Evolutionary conservation across 1,140 invertebrate genomes (phyloP), one percentile per base, ranked within the genome.

Genomic region (Brachionus koreanus): DNA sequence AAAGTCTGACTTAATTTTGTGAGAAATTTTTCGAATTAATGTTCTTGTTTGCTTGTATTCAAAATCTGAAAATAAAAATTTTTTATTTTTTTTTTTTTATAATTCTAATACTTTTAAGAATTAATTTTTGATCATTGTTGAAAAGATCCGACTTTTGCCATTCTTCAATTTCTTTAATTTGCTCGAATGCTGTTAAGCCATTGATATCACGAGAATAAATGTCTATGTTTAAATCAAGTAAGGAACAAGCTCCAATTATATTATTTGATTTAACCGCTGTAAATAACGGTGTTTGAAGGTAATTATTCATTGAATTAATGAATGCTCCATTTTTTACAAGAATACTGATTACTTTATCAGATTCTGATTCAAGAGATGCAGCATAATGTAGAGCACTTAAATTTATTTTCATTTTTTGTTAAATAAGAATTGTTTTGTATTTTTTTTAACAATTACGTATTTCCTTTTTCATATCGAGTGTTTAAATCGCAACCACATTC

Each of bases 141-240:
- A 88, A 88, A 65, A 86, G 86, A 23, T 87, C 87, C 83, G 86
- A 86, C 9, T 87, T 85, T 74, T 87, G 86, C 87, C 87, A 88
- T 46, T 88, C 87, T 35, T 88, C 87, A 85, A 86, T 87, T 82
- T 88, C 87, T 37, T 85, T 67, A 29, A 88, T 87, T 76, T 85
- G 85, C 82, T 88, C 87, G 85, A 88, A 87, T 5, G 87, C 87
- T 63, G 86, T 86, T 74, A 85, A 82, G 63, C 87, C 87, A 87
- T 63, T 7, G 83, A 74, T 69, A 79, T 83, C 25, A 19, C 19
- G 33, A 19, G n/a, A 35, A 13, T 57, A 16, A 77, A 37, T 57
- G n/a, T 57, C 29, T 61, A 23, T 29, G n/a, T 76, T 10, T 9
- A 57, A 37, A 37, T 57, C 7, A 35, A 65, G 74, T 69, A 52